phyloP scores from a whole-genome alignment of 2,888 invertebrate genomes.

The Limnephilus rhombicus region DNA sequence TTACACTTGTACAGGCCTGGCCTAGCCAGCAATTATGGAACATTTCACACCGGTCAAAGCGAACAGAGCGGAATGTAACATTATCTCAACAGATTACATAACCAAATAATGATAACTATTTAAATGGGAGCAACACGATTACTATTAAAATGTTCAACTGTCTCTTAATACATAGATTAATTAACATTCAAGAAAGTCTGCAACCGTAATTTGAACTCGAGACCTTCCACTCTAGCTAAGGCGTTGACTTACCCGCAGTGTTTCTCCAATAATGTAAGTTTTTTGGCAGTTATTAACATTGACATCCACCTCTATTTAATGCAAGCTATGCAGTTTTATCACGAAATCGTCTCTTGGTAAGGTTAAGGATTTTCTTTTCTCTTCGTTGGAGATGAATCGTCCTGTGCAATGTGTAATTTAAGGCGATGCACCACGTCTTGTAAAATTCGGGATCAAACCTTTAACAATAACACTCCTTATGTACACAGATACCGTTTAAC shows the following conservation, averaged over 20 bases:
- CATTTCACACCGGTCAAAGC: slow-evolving; percentile 23
- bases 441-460: too few relatives aligned
- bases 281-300: not conserved
- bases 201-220: not conserved
- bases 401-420: too few relatives aligned
- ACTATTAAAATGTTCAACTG: not conserved
- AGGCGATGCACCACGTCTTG: too few relatives aligned
- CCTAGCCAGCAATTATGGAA: slow-evolving; percentile 4
- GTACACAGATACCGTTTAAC: too few relatives aligned
- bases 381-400: not conserved
- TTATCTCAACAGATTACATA: not conserved
- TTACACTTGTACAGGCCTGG: not conserved
- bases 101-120: not conserved
- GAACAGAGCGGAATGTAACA: not conserved
- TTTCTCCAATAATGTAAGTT: not conserved
- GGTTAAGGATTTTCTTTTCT: not conserved
- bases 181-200: not conserved
- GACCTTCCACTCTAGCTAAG: not conserved
- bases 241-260: not conserved
- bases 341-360: too few relatives aligned
- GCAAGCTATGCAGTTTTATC: too few relatives aligned
- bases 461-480: too few relatives aligned
- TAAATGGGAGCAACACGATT: not conserved
- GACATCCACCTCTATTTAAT: not conserved
- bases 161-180: not conserved